Base-by-base conservation (phyloP, 2,797 vertebrate species). In the Spinus pinus region DNA sequence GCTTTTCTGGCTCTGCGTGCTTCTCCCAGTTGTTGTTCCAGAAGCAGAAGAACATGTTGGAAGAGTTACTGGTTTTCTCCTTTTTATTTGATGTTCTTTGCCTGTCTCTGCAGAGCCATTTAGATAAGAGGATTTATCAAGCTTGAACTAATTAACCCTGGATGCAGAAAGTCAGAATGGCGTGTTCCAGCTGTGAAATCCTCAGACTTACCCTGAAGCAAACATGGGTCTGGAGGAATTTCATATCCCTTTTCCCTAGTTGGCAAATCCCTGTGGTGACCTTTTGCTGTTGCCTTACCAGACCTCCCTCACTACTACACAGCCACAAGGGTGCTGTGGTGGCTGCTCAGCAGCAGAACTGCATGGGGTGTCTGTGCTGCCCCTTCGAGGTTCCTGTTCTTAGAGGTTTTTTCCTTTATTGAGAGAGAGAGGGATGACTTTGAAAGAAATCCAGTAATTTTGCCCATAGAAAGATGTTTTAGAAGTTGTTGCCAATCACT, bases 41-140 rank as follows among this genome's bases (percentile, higher is more conserved):
- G 92, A 86, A 89, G 58, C 6, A 1, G 91, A 89, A 95, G 91
- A 92, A 51, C 58, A 88, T 49, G 47, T 78, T 93, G 92, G 81
- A 92, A 92, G 84, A 92, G 85, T 93, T 92, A 91, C 1, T 92
- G 81, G 92, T 89, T 92, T 89, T 73, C 74, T 93, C 56, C 51
- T 83, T 81, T 95, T 92, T 92, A 93, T 95, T 94, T 96, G 72
- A 86, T 91, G 89, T 91, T 87, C 73, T 69, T 92, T 95, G 86
- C 94, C 67, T 85, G 81, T 93, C 85, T 92, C 89, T 94, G 79
- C 84, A 93, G 57, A 91, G 79, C 84, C 87, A 75, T 96, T 96
- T 93, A 96, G 94, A 95, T 96, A 96, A 95, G 88, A 75, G 81
- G 75, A 85, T 93, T 95, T 97, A 95, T 93, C 92, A 93, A 86